Percentiles rank a stretch among this genome's conserved stretches.
Conservation (phyloP, 2,888 invertebrate species). For the Andrena fulva region DNA sequence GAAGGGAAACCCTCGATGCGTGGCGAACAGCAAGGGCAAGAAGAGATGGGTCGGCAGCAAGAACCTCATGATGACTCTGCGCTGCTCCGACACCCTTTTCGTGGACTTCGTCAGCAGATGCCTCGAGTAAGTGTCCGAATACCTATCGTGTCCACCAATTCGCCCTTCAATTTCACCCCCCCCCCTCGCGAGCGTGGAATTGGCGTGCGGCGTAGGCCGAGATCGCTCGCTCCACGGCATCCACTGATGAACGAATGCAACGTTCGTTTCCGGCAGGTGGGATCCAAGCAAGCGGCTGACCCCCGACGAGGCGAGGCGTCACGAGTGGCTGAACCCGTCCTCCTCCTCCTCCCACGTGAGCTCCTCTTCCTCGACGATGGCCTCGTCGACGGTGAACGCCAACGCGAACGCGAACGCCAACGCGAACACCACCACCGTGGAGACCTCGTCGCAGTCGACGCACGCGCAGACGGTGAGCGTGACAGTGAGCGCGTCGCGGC, state of each 20-base stretch:
- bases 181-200: too few species aligned
- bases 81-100: slow-evolving; percentile 95
- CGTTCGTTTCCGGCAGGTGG: slow-evolving; percentile 88
- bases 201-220: too few species aligned
- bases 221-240: too few species aligned
- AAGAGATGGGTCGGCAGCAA: slow-evolving; percentile 95
- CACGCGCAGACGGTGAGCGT: slow-evolving; percentile 78
- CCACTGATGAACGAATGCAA: slow-evolving; percentile 11
- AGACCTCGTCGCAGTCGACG: slow-evolving; percentile 71
- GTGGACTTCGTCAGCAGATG: slow-evolving; percentile 96
- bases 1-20: slow-evolving; percentile 95
- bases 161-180: too few species aligned
- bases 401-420: slow-evolving; percentile 73
- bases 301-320: slow-evolving; percentile 95
- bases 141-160: background rate
- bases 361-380: slow-evolving; percentile 73
- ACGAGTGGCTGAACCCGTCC: slow-evolving; percentile 92
- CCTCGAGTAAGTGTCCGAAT: slow-evolving; percentile 90
- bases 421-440: slow-evolving; percentile 64
- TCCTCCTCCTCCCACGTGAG: slow-evolving; percentile 78
- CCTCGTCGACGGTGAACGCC: slow-evolving; percentile 76
- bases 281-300: slow-evolving; percentile 96
- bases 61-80: slow-evolving; percentile 92
- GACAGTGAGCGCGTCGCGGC: slow-evolving; percentile 82
- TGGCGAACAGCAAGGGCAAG: slow-evolving; percentile 97